Evolutionary conservation across 1,140 invertebrate species (phyloP).

Genomic region (Euborellia annulipes): DNA sequence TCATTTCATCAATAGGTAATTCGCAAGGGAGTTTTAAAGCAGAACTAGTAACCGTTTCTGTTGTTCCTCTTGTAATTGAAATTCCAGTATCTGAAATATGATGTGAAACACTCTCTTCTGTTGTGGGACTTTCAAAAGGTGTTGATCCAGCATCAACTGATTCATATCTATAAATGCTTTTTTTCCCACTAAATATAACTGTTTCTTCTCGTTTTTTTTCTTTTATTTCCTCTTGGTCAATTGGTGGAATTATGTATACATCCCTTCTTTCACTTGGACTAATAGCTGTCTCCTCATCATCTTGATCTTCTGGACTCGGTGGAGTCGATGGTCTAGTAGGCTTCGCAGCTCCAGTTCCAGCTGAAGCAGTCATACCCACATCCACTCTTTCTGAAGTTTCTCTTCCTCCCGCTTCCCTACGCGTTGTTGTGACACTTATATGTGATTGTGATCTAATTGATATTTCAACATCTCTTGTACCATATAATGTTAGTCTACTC

Average conservation of each 20-base stretch:
- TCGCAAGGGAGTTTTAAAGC: conserved; percentile 11
- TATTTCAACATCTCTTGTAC: conserved; percentile 31
- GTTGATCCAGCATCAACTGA: conserved; percentile 20
- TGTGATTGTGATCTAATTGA: conserved; percentile 34
- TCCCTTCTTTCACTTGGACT: conserved; percentile 11
- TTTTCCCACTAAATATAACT: conserved; percentile 32
- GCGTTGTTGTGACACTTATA: conserved; percentile 30
- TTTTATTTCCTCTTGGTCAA: conserved; percentile 13
- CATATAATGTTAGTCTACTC: conserved; percentile 31
- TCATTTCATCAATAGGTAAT: conserved; percentile 1
- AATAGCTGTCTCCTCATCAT: conserved; percentile 1
- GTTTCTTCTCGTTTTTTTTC: conserved; percentile 29
- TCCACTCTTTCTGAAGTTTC: conserved; percentile 30
- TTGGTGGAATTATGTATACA: conserved; percentile 25
- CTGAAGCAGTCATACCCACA: conserved; percentile 25
- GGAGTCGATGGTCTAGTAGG: conserved; percentile 2
- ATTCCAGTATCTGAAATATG: conserved; percentile 34
- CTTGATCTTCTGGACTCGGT: conserved; percentile 5
- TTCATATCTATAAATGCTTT: conserved; percentile 31
- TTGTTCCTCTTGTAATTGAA: conserved; percentile 30
- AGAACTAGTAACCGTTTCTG: conserved; percentile 31
- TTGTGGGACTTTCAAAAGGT: conserved; percentile 25
- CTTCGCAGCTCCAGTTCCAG: conserved; percentile 17
- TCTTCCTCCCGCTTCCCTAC: conserved; percentile 24
- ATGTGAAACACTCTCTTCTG: conserved; percentile 34